phyloP scores from a whole-genome alignment of 2,888 invertebrate species.

The Glaucopsyche alexis region DNA sequence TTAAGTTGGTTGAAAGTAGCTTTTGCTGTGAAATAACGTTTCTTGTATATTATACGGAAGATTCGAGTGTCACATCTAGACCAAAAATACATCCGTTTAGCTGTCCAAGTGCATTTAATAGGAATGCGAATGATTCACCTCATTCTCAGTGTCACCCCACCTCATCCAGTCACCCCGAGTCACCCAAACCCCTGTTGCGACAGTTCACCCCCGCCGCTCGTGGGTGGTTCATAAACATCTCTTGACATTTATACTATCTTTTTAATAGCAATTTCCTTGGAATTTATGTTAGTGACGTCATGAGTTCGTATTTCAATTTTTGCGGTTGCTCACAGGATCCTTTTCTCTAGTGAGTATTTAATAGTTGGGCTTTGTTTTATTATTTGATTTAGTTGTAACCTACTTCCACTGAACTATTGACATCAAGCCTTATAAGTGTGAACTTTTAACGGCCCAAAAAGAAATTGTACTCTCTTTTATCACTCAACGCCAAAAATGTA shows the following conservation, averaged over 20 bases:
- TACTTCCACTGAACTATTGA: background rate
- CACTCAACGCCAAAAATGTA: background rate
- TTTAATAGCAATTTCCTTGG: slow-evolving; percentile 21
- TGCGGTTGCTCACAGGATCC: background rate
- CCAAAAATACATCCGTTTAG: slow-evolving; percentile 27
- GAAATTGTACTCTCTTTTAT: background rate
- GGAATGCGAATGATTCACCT: slow-evolving; percentile 38
- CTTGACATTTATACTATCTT: slow-evolving; percentile 6
- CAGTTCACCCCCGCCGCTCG: background rate
- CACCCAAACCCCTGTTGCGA: background rate
- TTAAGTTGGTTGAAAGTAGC: no score
- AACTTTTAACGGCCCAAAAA: background rate
- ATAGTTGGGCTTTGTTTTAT: background rate
- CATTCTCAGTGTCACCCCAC: slow-evolving; percentile 15
- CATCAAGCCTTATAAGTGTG: background rate
- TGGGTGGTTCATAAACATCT: slow-evolving; percentile 24
- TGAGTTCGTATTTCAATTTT: background rate
- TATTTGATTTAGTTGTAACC: background rate
- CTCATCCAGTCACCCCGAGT: background rate
- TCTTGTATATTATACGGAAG: no score
- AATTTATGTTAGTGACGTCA: background rate
- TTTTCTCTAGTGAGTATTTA: background rate
- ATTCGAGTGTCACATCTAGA: slow-evolving; percentile 30
- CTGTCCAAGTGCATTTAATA: slow-evolving; percentile 39
- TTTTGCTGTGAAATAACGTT: no score